Base-by-base conservation (phyloP, 1,140 invertebrate genomes). In the Oppia nitens region DNA sequence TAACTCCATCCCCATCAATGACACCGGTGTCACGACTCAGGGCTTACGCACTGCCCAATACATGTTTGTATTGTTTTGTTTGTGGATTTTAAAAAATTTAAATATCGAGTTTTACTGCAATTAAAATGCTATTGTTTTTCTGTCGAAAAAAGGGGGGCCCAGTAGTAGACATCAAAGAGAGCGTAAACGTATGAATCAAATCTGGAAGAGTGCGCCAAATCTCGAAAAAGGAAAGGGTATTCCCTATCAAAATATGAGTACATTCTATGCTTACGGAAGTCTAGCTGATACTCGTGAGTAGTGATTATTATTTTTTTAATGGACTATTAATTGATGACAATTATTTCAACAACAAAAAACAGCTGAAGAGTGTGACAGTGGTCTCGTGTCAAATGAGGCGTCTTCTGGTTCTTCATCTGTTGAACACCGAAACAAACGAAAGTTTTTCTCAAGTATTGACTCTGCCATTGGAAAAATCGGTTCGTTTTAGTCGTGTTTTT, bases 381-480 rank as follows among this genome's bases (percentile, higher is more conserved):
- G 32, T 40, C 17, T 40, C 6, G 6, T 9, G 17, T 40, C 32
- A 40, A 40, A 40, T 40, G 32, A 40, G 17, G 32, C 32, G 17
- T 40, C 32, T 40, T 40, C 32, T 40, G 32, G 32, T 40, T 40
- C 32, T 9, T 40, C 32, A 40, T 40, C 32, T 9, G 32, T 40
- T 40, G 32, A 40, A 17, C 32, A 40, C 17, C 6, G 17, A 17
- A 40, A 17, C 32, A 40, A 40, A 40, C 6, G 32, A 17, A 40
- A 40, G 17, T 17, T 40, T 17, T 40, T 40, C 17, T 40, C 32
- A 9, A 40, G 32, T 40, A 40, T 89, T 59, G 86, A 92, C 69
- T 71, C 84, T 67, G 80, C 85, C 14, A 73, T 95, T 55, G 92
- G 87, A 73, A 90, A 92, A 69, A 87, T 93, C 72, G 86, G 85